Conservation (phyloP, 2,797 vertebrate species). For the Amphiprion clarkii region DNA sequence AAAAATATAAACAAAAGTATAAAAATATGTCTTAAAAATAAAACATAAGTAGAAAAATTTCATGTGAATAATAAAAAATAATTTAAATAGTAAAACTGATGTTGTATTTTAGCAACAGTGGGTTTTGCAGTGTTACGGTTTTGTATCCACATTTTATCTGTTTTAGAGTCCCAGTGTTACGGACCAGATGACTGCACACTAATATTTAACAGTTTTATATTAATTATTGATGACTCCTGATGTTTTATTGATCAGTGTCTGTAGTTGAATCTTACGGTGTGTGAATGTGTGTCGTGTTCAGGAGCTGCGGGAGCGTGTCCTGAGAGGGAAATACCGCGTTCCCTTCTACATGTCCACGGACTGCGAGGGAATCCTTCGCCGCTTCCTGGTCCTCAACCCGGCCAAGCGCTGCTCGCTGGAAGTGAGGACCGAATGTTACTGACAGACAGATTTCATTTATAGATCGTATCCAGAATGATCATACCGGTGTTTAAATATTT, state of each 20-base stretch:
- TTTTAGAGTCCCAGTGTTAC: neutral
- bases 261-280: slow-evolving; percentile 8
- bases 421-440: slow-evolving; percentile 75
- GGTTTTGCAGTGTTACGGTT: too few species aligned
- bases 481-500: neutral
- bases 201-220: neutral
- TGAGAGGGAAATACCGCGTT: slow-evolving; percentile 93
- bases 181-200: neutral
- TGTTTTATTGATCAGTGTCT: neutral
- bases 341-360: slow-evolving; percentile 98
- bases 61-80: too few species aligned
- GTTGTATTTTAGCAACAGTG: too few species aligned
- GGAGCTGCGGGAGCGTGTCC: slow-evolving; percentile 93
- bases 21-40: too few species aligned
- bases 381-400: slow-evolving; percentile 94
- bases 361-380: slow-evolving; percentile 93
- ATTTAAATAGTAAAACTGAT: too few species aligned
- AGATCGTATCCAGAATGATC: neutral
- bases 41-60: too few species aligned
- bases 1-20: too few species aligned
- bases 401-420: slow-evolving; percentile 93
- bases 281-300: slow-evolving; percentile 55
- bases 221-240: neutral
- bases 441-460: rapidly evolving
- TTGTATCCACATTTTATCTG: neutral